Base-by-base conservation (phyloP, 2,888 invertebrate species). In the Drosophila neonasuta region DNA sequence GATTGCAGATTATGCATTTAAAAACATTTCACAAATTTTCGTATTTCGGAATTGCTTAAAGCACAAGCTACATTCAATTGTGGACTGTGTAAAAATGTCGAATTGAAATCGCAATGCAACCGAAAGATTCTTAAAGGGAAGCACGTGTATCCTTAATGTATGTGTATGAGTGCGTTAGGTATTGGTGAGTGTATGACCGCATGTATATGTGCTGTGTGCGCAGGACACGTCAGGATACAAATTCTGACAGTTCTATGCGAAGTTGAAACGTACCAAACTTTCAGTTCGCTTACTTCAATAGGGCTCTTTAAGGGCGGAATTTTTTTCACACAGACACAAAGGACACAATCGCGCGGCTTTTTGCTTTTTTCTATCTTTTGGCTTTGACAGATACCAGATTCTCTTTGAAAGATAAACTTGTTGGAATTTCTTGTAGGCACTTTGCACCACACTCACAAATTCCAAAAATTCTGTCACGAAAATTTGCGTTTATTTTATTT, bases 151-250 rank as follows among this genome's bases (percentile, higher is more conserved):
- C 69, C 64, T 69, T 68, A 44, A 46, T 45, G 54, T 39, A 55
- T 49, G 48, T 34, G 44, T 44, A 34, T 54, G 34, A 44, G 41
- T 45, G 50, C 49, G 46, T 15, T 41, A 11, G 41, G 42, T 61
- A 44, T 56, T 13, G 49, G 42, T 63, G 54, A 68, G 61, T 15
- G 42, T 54, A 20, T 45, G 44, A 44, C 54, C 52, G 52, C 52
- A 41, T 54, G 13, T 59, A 56, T 60, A 52, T 76, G 64, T 60
- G 54, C 66, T 63, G 62, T 71, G 66, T 78, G 86, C 85, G 86
- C 85, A 81, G 87, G 87, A 86, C 87, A 81, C 86, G 80, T 86
- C 86, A 81, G 70, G 66, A 68, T 52, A 79, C 67, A 67, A 68
- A 67, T 72, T 36, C 50, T 51, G 48, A 55, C 39, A 45, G 30